A percentile compares a stretch with the other conserved stretches of the same genome.
Evolutionary conservation across 2,797 vertebrate genomes (phyloP).

Genomic region (Tangara arthus): DNA sequence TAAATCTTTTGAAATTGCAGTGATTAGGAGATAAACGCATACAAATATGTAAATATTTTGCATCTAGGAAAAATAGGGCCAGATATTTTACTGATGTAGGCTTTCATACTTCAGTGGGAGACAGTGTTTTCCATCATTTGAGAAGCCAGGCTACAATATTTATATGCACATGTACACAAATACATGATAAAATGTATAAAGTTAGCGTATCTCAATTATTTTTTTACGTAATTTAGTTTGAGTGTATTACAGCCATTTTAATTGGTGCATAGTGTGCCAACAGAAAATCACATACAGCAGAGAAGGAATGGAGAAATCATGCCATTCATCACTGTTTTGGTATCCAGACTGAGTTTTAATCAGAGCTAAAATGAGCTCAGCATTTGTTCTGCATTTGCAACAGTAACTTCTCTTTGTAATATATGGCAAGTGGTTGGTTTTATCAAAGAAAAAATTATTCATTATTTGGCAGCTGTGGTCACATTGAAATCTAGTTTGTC

Average conservation of each 20-base stretch:
- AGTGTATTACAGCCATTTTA: slow-evolving; percentile 24
- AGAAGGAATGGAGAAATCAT: background rate
- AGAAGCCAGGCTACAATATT: slow-evolving; percentile 11
- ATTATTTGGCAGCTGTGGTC: background rate
- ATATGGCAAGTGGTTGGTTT: background rate
- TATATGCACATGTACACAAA: background rate
- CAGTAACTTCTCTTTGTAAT: background rate
- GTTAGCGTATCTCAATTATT: slow-evolving; percentile 2
- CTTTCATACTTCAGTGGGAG: background rate
- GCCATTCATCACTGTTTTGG: background rate
- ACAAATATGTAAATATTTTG: background rate
- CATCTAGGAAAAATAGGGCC: background rate
- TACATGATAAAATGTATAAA: slow-evolving; percentile 4
- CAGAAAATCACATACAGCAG: background rate
- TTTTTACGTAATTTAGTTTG: background rate
- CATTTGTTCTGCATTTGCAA: background rate
- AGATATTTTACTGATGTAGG: background rate
- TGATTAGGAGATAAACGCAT: background rate
- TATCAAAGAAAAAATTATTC: background rate
- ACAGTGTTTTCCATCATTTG: slow-evolving; percentile 23
- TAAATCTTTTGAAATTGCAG: background rate
- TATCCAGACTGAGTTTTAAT: slow-evolving; percentile 14
- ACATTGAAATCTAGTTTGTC: background rate
- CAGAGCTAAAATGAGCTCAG: background rate
- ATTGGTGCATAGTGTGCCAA: slow-evolving; percentile 20